Evolutionary conservation across 2,113 vertebrate genomes (phyloP).

Genomic region (Hemiprocne comata): DNA sequence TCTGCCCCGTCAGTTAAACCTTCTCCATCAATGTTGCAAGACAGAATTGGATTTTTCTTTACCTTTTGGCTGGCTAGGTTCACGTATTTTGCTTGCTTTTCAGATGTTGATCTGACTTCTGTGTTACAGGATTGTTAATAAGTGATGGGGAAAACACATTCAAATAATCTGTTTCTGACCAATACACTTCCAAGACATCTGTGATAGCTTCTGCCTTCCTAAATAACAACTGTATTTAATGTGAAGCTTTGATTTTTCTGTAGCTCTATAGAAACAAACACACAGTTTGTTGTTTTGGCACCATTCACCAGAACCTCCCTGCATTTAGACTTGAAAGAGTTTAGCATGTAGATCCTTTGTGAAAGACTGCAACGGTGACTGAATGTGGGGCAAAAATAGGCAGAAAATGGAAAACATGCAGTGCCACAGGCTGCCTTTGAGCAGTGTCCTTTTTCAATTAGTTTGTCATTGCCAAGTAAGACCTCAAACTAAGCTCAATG

Average conservation of each 20-base stretch:
- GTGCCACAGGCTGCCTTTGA: neutral
- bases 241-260: neutral
- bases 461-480: neutral
- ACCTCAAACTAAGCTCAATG: neutral
- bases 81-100: neutral
- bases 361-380: neutral
- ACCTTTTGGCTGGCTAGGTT: neutral
- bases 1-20: neutral
- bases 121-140: neutral
- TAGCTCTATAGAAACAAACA: neutral
- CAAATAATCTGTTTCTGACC: neutral
- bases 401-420: neutral
- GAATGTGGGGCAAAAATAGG: neutral
- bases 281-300: neutral
- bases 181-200: neutral
- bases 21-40: neutral
- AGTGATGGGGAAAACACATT: neutral
- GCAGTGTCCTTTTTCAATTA: neutral
- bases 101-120: neutral
- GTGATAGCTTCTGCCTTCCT: neutral
- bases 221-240: neutral
- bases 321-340: neutral
- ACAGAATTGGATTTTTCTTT: neutral
- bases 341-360: neutral
- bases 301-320: neutral